These are phyloP conservation scores for Vulpes lagopus DNA, from an alignment of 2,113 vertebrate species.

Conservation along the genomic window DNA sequence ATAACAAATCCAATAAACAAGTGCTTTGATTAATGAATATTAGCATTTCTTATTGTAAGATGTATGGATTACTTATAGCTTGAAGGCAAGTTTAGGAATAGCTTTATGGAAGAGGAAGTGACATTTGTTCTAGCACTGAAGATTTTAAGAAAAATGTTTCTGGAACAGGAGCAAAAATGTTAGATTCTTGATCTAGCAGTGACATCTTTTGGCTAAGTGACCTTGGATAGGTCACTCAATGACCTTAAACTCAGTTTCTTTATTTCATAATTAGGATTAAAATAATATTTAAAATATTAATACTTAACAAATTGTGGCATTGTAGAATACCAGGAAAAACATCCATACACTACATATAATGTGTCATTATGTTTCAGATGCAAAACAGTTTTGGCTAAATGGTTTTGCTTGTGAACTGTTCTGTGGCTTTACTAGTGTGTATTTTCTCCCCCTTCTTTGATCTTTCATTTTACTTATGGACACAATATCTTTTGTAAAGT, in stretches of 20 bases:
- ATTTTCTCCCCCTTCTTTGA: background rate
- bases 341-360: accelerated
- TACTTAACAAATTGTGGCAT: background rate
- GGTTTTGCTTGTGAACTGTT: background rate
- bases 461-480: background rate
- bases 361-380: background rate
- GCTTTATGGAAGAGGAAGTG: background rate
- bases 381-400: background rate
- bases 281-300: background rate
- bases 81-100: conserved; percentile 13
- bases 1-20: conserved; percentile 74
- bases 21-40: conserved; percentile 67
- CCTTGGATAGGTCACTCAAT: background rate
- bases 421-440: background rate
- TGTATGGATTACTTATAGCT: conserved; percentile 54
- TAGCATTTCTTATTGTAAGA: conserved; percentile 65
- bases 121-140: background rate
- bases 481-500: background rate
- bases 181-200: background rate
- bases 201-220: background rate
- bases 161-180: background rate
- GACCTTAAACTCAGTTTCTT: background rate
- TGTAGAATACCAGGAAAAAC: background rate
- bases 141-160: background rate
- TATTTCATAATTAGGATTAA: conserved; percentile 7